phyloP scores from a whole-genome alignment of 2,888 invertebrate species.

The Lepidocyrtinus sp. region DNA sequence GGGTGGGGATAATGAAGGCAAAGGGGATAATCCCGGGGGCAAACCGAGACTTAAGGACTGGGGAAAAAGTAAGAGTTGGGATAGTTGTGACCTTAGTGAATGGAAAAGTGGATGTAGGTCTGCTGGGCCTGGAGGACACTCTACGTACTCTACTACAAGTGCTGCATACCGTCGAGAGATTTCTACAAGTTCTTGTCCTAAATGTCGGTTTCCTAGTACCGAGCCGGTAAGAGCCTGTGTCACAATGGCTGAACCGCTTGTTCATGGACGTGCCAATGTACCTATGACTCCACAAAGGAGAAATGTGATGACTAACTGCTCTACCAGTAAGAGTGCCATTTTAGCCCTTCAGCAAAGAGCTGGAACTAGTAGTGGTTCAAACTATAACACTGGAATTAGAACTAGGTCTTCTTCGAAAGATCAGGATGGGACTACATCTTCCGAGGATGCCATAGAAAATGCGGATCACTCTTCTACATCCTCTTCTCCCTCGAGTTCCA shows the following conservation, averaged over 20 bases:
- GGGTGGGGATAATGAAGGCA: slow-evolving; percentile 61
- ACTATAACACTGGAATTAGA: background rate
- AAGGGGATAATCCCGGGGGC: slow-evolving; percentile 70
- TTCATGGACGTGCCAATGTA: slow-evolving; percentile 52
- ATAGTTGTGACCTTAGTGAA: slow-evolving; percentile 82
- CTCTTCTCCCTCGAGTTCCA: slow-evolving; percentile 30
- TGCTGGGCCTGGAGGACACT: slow-evolving; percentile 6
- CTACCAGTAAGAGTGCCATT: slow-evolving; percentile 34
- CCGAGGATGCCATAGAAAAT: slow-evolving; percentile 52
- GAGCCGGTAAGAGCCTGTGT: slow-evolving; percentile 45
- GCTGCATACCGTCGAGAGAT: slow-evolving; percentile 43
- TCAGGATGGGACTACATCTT: slow-evolving; percentile 1
- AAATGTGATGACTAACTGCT: slow-evolving; percentile 55
- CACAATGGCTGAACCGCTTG: slow-evolving; percentile 55
- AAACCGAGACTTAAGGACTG: slow-evolving; percentile 77
- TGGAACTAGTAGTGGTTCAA: background rate
- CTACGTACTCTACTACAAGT: slow-evolving; percentile 18
- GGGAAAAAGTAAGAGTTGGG: slow-evolving; percentile 87
- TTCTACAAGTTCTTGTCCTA: slow-evolving; percentile 65
- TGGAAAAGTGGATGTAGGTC: slow-evolving; percentile 60
- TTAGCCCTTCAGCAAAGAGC: slow-evolving; percentile 25
- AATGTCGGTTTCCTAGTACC: slow-evolving; percentile 68
- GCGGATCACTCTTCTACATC: slow-evolving; percentile 33
- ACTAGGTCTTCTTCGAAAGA: background rate
- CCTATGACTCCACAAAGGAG: slow-evolving; percentile 52